Evolutionary conservation across 2,113 vertebrate species (phyloP).

Genomic region (Saguinus imperator): DNA sequence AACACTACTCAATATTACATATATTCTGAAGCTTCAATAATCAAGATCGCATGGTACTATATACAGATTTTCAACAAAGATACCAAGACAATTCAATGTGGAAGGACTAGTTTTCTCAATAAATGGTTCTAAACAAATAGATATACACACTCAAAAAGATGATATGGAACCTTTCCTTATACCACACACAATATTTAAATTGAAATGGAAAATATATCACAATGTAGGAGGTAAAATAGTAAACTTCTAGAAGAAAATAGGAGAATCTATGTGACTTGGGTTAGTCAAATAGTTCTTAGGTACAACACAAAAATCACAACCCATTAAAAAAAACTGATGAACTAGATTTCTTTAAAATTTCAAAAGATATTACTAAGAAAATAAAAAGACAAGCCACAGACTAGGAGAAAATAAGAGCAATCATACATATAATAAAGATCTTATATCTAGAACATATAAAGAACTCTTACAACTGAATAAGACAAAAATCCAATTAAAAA

Average conservation of each 20-base stretch:
- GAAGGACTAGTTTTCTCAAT: neutral
- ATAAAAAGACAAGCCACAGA: neutral
- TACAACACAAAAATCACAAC: neutral
- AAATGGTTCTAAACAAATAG: neutral
- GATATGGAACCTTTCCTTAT: neutral
- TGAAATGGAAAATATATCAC: neutral
- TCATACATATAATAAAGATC: neutral
- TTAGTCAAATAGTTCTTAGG: neutral
- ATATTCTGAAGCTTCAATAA: neutral
- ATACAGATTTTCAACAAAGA: neutral
- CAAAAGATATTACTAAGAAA: neutral
- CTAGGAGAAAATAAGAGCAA: neutral
- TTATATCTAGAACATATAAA: neutral
- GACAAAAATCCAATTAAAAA: conserved; percentile 1
- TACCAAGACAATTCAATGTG: neutral
- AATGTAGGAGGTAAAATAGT: neutral
- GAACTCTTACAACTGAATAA: conserved; percentile 3
- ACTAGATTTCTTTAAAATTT: conserved; percentile 1
- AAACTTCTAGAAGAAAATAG: neutral
- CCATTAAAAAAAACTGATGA: neutral
- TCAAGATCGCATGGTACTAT: neutral
- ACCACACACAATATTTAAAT: neutral
- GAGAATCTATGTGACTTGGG: neutral
- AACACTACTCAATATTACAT: neutral
- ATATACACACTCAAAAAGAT: neutral